These are phyloP conservation scores for Diachasmimorpha longicaudata DNA, from an alignment of 1,140 invertebrate species.

Conservation along the genomic window DNA sequence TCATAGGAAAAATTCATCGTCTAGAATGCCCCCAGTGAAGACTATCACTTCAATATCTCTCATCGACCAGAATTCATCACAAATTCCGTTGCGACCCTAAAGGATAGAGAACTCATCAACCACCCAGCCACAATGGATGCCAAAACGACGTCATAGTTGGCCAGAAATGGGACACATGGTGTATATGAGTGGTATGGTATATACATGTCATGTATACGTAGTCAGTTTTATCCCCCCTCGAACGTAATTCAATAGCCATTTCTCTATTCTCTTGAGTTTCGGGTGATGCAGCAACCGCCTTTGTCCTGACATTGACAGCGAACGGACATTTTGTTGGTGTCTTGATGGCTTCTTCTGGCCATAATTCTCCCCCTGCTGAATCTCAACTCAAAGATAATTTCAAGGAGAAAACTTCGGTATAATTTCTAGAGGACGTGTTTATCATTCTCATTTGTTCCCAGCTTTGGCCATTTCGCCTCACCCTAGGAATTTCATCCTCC, in stretches of 20 bases:
- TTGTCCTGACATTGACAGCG: too few relatives aligned
- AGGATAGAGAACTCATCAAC: conserved; percentile 15
- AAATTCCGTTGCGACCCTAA: neutral
- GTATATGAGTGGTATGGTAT: conserved; percentile 6
- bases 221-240: neutral
- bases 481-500: too few relatives aligned
- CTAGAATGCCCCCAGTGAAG: neutral
- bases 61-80: neutral
- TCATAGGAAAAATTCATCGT: too few relatives aligned
- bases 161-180: conserved; percentile 3
- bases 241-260: neutral
- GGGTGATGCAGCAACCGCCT: neutral
- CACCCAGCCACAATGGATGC: conserved; percentile 12
- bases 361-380: too few relatives aligned
- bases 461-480: too few relatives aligned
- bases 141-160: conserved; percentile 16
- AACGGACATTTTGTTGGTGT: neutral
- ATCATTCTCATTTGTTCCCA: too few relatives aligned
- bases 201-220: neutral
- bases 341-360: neutral
- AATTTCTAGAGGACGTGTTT: too few relatives aligned
- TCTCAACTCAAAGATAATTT: too few relatives aligned
- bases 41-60: neutral
- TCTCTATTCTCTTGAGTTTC: neutral
- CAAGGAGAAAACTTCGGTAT: too few relatives aligned